Conservation (phyloP, 2,888 invertebrate genomes). For the Allygus modestus region DNA sequence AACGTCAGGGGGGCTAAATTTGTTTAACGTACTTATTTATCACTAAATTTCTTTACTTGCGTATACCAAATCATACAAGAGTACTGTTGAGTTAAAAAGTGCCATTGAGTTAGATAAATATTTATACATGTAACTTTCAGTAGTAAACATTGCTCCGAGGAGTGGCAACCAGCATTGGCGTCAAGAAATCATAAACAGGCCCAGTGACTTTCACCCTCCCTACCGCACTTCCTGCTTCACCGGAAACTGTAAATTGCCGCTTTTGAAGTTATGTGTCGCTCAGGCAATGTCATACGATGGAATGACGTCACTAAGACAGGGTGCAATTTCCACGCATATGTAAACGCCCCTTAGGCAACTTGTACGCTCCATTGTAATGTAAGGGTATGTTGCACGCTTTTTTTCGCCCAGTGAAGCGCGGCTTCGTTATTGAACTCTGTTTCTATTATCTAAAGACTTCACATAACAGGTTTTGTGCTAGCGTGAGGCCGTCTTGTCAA, state of each 20-base stretch:
- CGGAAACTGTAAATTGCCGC: conserved; percentile 1
- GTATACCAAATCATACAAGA: too few species aligned
- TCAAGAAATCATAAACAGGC: neutral
- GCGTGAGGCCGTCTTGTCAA: neutral
- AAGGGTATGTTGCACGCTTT: too few species aligned
- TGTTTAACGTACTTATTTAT: too few species aligned
- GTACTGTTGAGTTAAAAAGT: too few species aligned
- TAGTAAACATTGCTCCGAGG: too few species aligned
- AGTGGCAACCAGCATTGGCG: neutral
- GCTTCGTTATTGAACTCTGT: neutral
- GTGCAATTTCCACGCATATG: too few species aligned
- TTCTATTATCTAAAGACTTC: neutral
- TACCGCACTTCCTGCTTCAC: neutral
- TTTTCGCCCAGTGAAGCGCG: neutral
- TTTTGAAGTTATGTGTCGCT: neutral
- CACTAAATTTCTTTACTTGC: too few species aligned
- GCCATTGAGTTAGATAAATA: too few species aligned
- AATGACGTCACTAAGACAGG: neutral
- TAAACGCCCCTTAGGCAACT: too few species aligned
- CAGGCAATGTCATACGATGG: neutral
- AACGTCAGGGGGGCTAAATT: too few species aligned
- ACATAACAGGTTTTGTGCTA: neutral
- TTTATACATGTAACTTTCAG: too few species aligned
- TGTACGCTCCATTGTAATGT: too few species aligned
- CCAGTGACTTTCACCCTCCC: neutral